Evolutionary conservation across 2,797 vertebrate species (phyloP).

Genomic region (Enteromius trimaculatus): DNA sequence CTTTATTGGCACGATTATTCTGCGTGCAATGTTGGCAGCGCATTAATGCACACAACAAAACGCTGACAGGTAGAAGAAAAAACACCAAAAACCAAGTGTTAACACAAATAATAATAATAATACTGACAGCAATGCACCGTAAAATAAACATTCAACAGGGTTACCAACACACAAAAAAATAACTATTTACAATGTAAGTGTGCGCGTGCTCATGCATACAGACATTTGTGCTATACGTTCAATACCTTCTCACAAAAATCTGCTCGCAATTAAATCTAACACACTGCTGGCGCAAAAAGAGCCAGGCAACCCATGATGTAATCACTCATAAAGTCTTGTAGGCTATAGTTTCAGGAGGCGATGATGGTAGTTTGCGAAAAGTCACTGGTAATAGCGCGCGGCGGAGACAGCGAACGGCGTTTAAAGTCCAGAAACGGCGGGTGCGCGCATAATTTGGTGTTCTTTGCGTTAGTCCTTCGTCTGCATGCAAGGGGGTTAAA

Average conservation of each 20-base stretch:
- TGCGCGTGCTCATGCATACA: conserved; percentile 8
- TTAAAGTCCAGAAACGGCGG: neutral
- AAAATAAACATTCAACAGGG: neutral
- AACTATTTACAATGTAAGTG: neutral
- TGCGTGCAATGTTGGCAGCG: neutral
- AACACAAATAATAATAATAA: neutral
- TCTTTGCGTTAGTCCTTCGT: conserved; percentile 53
- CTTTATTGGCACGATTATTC: conserved; percentile 1
- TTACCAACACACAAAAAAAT: neutral
- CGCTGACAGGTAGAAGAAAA: neutral
- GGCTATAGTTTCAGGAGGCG: conserved; percentile 29
- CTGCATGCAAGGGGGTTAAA: conserved; percentile 39
- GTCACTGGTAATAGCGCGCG: conserved; percentile 55
- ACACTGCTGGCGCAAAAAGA: neutral
- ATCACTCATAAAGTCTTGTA: conserved; percentile 47
- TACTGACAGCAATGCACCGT: neutral
- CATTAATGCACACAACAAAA: neutral
- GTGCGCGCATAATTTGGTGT: conserved; percentile 45
- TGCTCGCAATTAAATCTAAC: neutral
- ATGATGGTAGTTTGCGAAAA: conserved; percentile 61
- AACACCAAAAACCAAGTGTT: neutral
- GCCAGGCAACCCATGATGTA: conserved; percentile 44
- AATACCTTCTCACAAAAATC: neutral
- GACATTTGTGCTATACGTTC: neutral
- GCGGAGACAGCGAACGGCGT: neutral